phyloP scores from a whole-genome alignment of 2,797 vertebrate species.

The Chaenodraco wilsoni region DNA sequence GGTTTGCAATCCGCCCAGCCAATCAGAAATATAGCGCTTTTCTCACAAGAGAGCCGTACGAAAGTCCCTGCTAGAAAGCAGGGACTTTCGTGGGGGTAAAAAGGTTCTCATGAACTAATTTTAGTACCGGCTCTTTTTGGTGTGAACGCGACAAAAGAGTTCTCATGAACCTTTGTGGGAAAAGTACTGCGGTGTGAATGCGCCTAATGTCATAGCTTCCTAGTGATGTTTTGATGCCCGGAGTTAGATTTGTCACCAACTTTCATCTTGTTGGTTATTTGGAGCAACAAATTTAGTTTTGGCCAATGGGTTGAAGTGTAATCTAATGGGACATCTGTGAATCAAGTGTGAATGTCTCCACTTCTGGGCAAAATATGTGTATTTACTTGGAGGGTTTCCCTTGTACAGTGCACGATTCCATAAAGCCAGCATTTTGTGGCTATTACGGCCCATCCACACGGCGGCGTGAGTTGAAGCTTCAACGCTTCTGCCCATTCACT shows the following conservation, averaged over 20 bases:
- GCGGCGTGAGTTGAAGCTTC: no score
- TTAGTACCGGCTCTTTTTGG: no score
- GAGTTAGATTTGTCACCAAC: slow-evolving; percentile 26
- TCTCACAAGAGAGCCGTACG: no score
- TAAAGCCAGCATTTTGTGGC: slow-evolving; percentile 4
- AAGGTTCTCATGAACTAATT: no score
- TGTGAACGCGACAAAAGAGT: no score
- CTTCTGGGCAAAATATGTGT: not conserved
- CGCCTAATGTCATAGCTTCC: slow-evolving; percentile 1
- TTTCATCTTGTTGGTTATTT: slow-evolving; percentile 39
- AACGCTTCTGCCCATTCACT: no score
- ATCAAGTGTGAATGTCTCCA: slow-evolving; percentile 8
- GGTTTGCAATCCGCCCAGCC: no score
- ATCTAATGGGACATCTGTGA: slow-evolving; percentile 32
- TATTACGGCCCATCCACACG: not conserved
- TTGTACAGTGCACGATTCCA: not conserved
- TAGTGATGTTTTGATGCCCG: slow-evolving; percentile 23
- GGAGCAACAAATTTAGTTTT: not conserved
- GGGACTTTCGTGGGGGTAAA: no score
- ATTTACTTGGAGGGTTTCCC: not conserved
- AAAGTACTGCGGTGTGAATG: no score
- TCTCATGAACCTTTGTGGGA: no score
- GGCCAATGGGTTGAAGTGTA: slow-evolving; percentile 3
- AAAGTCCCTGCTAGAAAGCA: no score
- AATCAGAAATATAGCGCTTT: no score